A percentile compares a stretch with the other conserved stretches of the same genome.
Evolutionary conservation across 64 coral and sea anemone species (phyloP).

Genomic region (Trachythela sp.): DNA sequence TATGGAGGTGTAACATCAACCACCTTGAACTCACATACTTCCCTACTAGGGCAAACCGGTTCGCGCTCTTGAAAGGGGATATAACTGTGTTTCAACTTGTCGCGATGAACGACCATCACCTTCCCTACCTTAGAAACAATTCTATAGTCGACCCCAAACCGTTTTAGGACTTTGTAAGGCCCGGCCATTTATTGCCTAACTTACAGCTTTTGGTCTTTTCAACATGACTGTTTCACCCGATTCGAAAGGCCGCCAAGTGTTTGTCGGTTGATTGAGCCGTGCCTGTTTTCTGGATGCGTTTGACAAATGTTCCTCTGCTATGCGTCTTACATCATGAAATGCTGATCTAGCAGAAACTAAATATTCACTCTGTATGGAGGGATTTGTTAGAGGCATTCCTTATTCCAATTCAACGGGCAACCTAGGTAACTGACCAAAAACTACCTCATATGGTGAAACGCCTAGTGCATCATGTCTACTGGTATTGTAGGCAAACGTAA

Average conservation of each 20-base stretch:
- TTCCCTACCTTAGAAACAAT: neutral
- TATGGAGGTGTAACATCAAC: constrained; percentile 3
- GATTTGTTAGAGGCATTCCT: neutral
- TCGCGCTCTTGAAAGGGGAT: neutral
- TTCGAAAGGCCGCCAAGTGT: neutral
- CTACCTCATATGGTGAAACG: neutral
- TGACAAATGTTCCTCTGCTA: neutral
- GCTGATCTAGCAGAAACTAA: neutral
- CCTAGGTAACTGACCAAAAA: constrained; percentile 7
- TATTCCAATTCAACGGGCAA: neutral
- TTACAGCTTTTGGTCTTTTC: neutral
- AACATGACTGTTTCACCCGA: neutral
- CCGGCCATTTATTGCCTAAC: neutral
- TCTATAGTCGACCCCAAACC: neutral
- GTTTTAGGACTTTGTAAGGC: neutral
- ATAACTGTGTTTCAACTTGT: neutral
- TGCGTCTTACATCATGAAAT: neutral
- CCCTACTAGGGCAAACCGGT: constrained; percentile 18
- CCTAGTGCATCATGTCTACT: neutral
- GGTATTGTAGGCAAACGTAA: neutral
- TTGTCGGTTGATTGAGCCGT: neutral
- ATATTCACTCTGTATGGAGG: neutral
- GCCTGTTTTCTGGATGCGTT: neutral
- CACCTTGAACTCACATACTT: neutral
- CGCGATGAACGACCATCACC: neutral